Base-by-base conservation (phyloP, 2,888 invertebrate genomes). In the Trissolcus japonicus region DNA sequence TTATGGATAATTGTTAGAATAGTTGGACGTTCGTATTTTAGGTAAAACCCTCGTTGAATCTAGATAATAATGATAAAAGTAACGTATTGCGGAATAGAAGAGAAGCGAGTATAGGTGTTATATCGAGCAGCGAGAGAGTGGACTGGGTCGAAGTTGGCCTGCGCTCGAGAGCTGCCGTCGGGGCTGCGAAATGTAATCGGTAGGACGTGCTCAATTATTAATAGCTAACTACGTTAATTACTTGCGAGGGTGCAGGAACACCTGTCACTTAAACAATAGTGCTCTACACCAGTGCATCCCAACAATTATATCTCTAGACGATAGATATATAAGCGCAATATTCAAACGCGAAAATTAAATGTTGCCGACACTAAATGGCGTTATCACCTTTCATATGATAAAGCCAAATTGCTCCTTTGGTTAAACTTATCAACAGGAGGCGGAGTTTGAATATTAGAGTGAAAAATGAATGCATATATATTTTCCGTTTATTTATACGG, bases 181-280 rank as follows among this genome's bases (percentile, higher is more conserved):
- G 82, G 82, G 82, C 82, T 85, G 85, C 82, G 83, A 86, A 88
- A 88, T 87, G 86, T 88, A 87, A 88, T 88, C 88, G 88, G 85
- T 86, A 85, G 85, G 82, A 83, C 83, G 82, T 82, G 81, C 84
- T 88, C 84, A 87, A 88, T 87, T 87, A 88, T 88, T 88, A 88
- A 88, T 86, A 82, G 83, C 83, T 85, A 86, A 86, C 86, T 86
- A 82, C 86, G 85, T 87, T 88, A 88, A 88, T 88, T 87, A 85
- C 88, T 84, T 82, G 83, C 85, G 84, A 63, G 69, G 84, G 85
- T 84, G 85, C 82, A 82, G 82, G 82, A 81, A 76, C 79, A 81
- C 79, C 85, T 86, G 87, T 87, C 86, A 85, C 83, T 86, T 83
- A 72, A 73, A 77, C 87, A 86, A 73, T 78, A 82, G 85, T 85